Conservation (phyloP, 2,113 vertebrate genomes). For the Probosciger aterrimus region DNA sequence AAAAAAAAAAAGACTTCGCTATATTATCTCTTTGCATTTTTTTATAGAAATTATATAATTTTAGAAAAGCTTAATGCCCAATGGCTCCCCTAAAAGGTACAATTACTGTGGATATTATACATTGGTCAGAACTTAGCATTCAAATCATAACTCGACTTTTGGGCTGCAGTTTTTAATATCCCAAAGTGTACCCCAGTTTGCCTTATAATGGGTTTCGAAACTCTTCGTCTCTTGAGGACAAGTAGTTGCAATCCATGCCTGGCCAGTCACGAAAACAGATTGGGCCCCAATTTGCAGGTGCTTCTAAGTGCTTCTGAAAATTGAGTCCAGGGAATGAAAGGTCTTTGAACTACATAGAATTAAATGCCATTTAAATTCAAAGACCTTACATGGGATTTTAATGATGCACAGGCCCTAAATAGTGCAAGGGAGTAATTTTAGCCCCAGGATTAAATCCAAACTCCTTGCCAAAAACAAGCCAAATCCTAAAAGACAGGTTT, state of each 20-base stretch:
- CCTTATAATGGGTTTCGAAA: neutral
- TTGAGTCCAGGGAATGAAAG: neutral
- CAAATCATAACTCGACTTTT: neutral
- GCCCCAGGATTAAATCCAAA: neutral
- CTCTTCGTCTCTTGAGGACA: neutral
- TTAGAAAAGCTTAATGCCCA: neutral
- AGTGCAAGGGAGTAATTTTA: neutral
- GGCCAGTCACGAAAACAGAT: neutral
- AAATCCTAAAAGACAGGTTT: neutral
- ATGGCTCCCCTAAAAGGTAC: neutral
- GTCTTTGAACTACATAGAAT: neutral
- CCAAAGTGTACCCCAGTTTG: neutral
- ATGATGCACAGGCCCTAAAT: neutral
- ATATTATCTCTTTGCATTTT: neutral
- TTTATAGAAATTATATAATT: neutral
- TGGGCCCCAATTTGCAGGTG: neutral
- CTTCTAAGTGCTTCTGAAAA: neutral
- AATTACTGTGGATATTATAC: neutral
- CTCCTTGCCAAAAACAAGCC: neutral
- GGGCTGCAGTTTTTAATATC: neutral
- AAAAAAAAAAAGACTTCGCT: neutral
- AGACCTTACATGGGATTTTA: neutral
- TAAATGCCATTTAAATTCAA: neutral
- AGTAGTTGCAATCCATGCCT: neutral
- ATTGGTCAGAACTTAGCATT: neutral